Evolutionary conservation across 1,140 invertebrate genomes (phyloP), one percentile per base, ranked within the genome.

Genomic region (Limonius californicus): DNA sequence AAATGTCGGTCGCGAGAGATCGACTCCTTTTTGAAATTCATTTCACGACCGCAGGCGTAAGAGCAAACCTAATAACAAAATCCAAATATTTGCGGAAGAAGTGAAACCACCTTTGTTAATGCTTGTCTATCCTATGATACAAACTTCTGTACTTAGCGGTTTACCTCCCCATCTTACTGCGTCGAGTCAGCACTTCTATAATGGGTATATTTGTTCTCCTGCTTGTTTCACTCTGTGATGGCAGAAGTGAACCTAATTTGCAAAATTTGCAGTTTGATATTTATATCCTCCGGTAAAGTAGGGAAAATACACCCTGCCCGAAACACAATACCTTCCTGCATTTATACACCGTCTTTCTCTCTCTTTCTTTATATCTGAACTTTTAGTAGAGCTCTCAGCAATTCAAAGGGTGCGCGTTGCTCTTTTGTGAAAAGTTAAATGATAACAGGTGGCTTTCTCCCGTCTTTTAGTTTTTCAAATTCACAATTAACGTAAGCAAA

Each of bases 101-200:
- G 45, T 50, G 45, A 50, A 50, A 50, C 45, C 45, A 50, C 45
- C 45, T 50, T 50, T 50, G 45, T 21, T 50, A 50, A 50, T 50
- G 45, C 16, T 50, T 50, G 16, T 50, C 45, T 50, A 50, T 21
- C 16, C 45, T 50, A 50, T 50, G 45, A 50, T 50, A 50, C 45
- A 50, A 50, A 50, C 45, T 50, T 50, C 16, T 11, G 45, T 50
- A 50, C 45, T 50, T 50, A 19, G 45, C 14, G 45, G 45, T 50
- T 50, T 50, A 50, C 45, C 16, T 50, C 45, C n/a, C 45, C 9
- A 50, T 50, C 45, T 19, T 50, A 50, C 16, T 2, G 15, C 14
- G 45, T 19, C 16, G 45, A 50, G 16, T 50, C 45, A 50, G 45
- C 45, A 50, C 45, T 50, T 50, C 45, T 50, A 50, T 50, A 50